Percentiles rank a stretch among this genome's conserved stretches.
These are phyloP conservation scores for Spicauda simplicius DNA, from an alignment of 2,888 invertebrate genomes.

Conservation along the genomic window DNA sequence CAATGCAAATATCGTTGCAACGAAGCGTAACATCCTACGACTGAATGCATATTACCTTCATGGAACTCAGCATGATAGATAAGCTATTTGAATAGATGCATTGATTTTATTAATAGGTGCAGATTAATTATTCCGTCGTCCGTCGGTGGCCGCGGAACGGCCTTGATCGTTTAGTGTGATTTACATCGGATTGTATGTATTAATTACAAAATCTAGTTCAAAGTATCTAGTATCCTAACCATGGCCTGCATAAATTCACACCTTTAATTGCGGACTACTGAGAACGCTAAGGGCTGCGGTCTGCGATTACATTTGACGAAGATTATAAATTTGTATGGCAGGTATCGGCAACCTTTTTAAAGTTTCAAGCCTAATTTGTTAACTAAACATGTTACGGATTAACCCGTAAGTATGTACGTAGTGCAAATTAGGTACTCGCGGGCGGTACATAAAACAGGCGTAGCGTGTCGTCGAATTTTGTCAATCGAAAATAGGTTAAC, in stretches of 20 bases:
- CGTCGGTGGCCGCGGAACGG: slow-evolving; percentile 20
- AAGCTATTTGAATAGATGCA: neutral
- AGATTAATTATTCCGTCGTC: slow-evolving; percentile 26
- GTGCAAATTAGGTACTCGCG: no score
- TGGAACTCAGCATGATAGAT: neutral
- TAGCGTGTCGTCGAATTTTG: no score
- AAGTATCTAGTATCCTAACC: slow-evolving; percentile 34
- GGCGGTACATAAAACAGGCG: no score
- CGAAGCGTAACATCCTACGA: neutral
- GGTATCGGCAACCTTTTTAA: no score
- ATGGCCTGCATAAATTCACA: slow-evolving; percentile 34
- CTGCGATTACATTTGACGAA: neutral
- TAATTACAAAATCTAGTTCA: slow-evolving; percentile 36
- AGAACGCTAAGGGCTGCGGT: neutral
- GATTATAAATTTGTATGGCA: neutral
- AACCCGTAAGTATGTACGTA: no score
- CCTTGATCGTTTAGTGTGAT: slow-evolving; percentile 27
- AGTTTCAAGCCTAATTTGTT: no score
- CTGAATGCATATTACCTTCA: neutral
- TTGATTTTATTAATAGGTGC: slow-evolving; percentile 18
- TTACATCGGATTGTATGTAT: slow-evolving; percentile 37
- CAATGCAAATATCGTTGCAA: neutral
- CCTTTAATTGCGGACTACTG: slow-evolving; percentile 14
- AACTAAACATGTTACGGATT: no score
- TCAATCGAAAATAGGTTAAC: no score